Evolutionary conservation across 2,888 invertebrate genomes (phyloP).

Genomic region (Geotrupes spiniger): DNA sequence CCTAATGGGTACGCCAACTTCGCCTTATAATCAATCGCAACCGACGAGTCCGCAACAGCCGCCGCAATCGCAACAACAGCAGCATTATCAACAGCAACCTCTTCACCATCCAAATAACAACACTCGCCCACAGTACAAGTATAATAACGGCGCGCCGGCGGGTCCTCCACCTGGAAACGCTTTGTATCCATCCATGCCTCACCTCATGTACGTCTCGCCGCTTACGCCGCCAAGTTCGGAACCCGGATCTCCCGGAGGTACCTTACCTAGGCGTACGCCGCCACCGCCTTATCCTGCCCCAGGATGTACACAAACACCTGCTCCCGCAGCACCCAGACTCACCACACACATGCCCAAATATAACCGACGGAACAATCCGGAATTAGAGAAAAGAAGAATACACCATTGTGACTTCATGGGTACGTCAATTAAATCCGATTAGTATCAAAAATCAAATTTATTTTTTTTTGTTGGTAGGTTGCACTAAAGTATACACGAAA

Average conservation of each 20-base stretch:
- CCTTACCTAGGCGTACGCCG: slow-evolving; percentile 68
- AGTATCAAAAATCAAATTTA: background rate
- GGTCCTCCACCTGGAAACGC: slow-evolving; percentile 49
- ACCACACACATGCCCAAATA: slow-evolving; percentile 57
- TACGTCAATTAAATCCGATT: slow-evolving; percentile 50
- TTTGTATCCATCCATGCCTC: slow-evolving; percentile 56
- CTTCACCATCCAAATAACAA: slow-evolving; percentile 36
- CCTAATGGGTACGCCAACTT: slow-evolving; percentile 55
- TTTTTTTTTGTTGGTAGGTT: slow-evolving; percentile 64
- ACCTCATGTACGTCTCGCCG: slow-evolving; percentile 78
- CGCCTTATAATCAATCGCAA: slow-evolving; percentile 48
- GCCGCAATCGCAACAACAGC: slow-evolving; percentile 48
- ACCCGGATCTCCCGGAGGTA: slow-evolving; percentile 77
- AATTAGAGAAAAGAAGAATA: slow-evolving; percentile 91
- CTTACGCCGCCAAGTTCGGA: slow-evolving; percentile 86
- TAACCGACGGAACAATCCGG: slow-evolving; percentile 94
- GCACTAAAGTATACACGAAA: slow-evolving; percentile 96
- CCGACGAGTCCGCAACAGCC: slow-evolving; percentile 41
- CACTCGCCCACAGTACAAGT: slow-evolving; percentile 41
- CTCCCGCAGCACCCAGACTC: slow-evolving; percentile 19
- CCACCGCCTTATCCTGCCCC: slow-evolving; percentile 75
- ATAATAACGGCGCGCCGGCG: slow-evolving; percentile 29
- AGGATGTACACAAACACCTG: slow-evolving; percentile 40
- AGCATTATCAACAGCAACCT: slow-evolving; percentile 41
- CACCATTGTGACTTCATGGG: slow-evolving; percentile 96